A percentile compares a stretch with the other conserved stretches of the same genome.
phyloP scores from a whole-genome alignment of 2,113 vertebrate species.

The Promerops cafer region DNA sequence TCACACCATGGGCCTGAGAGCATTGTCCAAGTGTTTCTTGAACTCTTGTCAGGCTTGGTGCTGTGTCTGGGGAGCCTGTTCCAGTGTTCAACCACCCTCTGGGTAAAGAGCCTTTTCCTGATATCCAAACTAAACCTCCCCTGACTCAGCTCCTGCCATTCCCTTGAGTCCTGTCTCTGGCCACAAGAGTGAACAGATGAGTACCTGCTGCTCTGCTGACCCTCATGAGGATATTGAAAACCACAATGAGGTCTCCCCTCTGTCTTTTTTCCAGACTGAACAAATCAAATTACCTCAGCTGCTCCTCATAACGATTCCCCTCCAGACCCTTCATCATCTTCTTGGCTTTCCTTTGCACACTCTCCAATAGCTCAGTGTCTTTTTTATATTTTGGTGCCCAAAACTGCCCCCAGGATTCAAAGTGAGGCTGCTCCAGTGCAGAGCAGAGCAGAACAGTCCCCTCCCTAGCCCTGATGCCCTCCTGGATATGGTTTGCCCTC shows the following conservation, averaged over 20 bases:
- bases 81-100: neutral
- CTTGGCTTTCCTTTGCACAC: fast-evolving
- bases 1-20: neutral
- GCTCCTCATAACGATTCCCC: neutral
- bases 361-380: neutral
- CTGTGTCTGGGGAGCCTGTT: neutral
- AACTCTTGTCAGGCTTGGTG: neutral
- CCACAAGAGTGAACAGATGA: neutral
- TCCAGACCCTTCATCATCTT: neutral
- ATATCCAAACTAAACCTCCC: neutral
- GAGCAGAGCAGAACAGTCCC: neutral
- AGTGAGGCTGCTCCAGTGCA: neutral
- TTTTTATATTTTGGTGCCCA: neutral
- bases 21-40: neutral
- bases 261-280: neutral
- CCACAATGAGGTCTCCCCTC: fast-evolving
- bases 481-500: neutral
- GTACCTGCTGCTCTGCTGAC: neutral
- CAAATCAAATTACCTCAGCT: neutral
- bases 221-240: neutral
- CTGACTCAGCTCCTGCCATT: neutral
- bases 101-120: neutral
- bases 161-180: neutral
- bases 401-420: neutral
- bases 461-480: neutral